Conservation (phyloP, 2,113 vertebrate species). For the Otolemur garnettii region DNA sequence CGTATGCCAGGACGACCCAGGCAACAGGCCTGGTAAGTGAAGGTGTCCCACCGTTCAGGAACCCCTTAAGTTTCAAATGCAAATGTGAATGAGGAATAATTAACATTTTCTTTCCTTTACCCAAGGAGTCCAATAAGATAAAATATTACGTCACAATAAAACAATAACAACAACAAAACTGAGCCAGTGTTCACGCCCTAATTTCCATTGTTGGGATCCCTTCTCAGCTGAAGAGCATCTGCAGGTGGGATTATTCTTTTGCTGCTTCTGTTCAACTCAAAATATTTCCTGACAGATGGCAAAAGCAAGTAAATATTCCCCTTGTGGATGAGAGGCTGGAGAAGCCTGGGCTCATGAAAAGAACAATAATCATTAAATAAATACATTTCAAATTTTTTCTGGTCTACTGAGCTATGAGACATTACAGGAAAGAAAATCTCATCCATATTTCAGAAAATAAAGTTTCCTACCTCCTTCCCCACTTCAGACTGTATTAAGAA, state of each 20-base stretch:
- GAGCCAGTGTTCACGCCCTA: neutral
- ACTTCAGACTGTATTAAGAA: conserved; percentile 8
- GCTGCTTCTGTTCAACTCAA: conserved; percentile 52
- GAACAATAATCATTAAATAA: conserved; percentile 57
- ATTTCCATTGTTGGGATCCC: conserved; percentile 54
- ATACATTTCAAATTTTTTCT: conserved; percentile 29
- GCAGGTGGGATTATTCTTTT: conserved; percentile 49
- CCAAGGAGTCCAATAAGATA: conserved; percentile 36
- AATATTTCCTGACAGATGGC: conserved; percentile 71
- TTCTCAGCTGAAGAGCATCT: conserved; percentile 38
- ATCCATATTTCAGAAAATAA: conserved; percentile 13
- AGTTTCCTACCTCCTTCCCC: neutral
- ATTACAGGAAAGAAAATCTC: neutral
- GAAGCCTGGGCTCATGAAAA: conserved; percentile 19
- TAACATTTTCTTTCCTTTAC: conserved; percentile 2
- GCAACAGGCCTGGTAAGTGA: neutral
- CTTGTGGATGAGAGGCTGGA: conserved; percentile 17
- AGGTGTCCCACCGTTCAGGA: neutral
- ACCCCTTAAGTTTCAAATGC: neutral
- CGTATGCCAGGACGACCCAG: fast-evolving
- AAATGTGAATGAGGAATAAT: conserved; percentile 58
- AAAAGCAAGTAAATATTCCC: conserved; percentile 55
- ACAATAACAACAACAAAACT: neutral
- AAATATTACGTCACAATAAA: conserved; percentile 11
- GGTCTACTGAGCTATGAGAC: neutral